Conservation (phyloP, 2,113 vertebrate species). For the Ancistrus triradiatus region DNA sequence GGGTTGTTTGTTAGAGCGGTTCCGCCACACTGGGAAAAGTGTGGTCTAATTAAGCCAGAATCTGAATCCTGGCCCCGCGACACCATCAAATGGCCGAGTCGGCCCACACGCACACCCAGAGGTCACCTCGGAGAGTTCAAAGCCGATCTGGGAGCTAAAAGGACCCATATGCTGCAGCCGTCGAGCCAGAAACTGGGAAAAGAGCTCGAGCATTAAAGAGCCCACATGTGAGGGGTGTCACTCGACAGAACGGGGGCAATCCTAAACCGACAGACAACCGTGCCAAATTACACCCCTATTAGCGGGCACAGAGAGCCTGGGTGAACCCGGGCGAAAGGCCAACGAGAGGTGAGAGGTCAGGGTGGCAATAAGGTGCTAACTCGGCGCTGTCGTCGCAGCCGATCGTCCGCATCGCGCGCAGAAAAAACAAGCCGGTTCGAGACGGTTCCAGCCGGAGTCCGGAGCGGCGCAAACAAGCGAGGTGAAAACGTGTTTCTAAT, state of each 20-base stretch:
- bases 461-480: conserved; percentile 14
- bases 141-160: conserved; percentile 89
- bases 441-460: too few species aligned
- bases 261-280: conserved; percentile 58
- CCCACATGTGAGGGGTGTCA: conserved; percentile 64
- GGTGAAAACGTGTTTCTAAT: conserved; percentile 92
- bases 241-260: conserved; percentile 59
- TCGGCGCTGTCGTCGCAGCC: conserved; percentile 93
- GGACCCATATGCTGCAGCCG: conserved; percentile 81
- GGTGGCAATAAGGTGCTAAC: conserved; percentile 87
- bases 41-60: conserved; percentile 63
- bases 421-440: too few species aligned
- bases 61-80: conserved; percentile 24
- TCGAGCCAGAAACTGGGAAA: conserved; percentile 55
- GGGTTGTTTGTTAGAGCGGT: too few species aligned
- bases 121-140: conserved; percentile 90
- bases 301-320: conserved; percentile 60
- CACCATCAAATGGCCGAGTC: too few species aligned
- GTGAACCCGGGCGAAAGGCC: conserved; percentile 58
- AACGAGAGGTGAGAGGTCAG: conserved; percentile 71
- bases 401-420: too few species aligned
- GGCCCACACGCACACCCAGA: conserved; percentile 77
- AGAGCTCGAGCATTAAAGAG: conserved; percentile 18
- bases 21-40: too few species aligned
- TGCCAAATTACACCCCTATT: conserved; percentile 61